Evolutionary conservation across 1,140 invertebrate genomes (phyloP).

Genomic region (Ips typographus): DNA sequence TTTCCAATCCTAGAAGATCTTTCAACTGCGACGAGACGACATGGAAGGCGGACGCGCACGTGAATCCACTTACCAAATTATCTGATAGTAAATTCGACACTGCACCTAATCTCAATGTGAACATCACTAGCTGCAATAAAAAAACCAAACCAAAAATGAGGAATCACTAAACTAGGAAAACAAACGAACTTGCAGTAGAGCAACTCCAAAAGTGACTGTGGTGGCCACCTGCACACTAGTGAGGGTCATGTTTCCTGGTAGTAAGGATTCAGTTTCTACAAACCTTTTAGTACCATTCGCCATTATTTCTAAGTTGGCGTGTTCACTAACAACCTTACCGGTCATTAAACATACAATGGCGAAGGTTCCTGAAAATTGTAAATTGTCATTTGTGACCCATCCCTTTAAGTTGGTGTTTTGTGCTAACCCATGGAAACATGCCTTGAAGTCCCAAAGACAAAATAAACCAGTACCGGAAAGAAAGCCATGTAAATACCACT

Average conservation of each 20-base stretch:
- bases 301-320: constrained; percentile 48
- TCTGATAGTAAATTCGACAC: constrained; percentile 84
- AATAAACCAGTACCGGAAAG: constrained; percentile 88
- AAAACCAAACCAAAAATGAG: constrained; percentile 1
- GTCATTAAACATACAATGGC: constrained; percentile 88
- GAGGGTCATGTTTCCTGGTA: constrained; percentile 12
- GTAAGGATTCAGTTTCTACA: not conserved
- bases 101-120: constrained; percentile 77
- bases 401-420: not conserved
- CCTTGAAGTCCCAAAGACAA: constrained; percentile 86
- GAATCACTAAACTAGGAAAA: not conserved
- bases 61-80: constrained; percentile 88
- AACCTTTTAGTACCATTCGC: constrained; percentile 40
- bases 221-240: constrained; percentile 67
- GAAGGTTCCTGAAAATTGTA: constrained; percentile 67
- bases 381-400: not conserved
- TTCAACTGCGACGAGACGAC: constrained; percentile 88
- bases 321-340: constrained; percentile 69
- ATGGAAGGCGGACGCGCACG: constrained; percentile 85
- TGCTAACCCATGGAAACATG: constrained; percentile 83
- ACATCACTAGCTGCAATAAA: constrained; percentile 71
- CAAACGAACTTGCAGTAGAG: constrained; percentile 64
- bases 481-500: constrained; percentile 94
- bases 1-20: constrained; percentile 75
- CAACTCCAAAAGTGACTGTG: constrained; percentile 68